Evolutionary conservation across 2,113 vertebrate genomes (phyloP), one percentile per base, ranked within the genome.

Genomic region (Sitta europaea): DNA sequence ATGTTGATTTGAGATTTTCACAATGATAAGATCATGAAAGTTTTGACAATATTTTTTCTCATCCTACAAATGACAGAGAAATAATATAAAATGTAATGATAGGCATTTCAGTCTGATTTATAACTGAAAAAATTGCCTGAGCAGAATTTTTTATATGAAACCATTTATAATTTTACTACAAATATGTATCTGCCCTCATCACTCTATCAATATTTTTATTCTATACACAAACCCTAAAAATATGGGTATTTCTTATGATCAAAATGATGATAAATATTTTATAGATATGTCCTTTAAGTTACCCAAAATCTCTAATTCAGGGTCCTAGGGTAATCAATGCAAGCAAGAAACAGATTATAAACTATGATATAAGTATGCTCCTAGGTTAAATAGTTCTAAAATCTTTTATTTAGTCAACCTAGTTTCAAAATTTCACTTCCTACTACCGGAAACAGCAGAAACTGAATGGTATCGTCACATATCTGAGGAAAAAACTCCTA

Each of bases 221-320:
- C 35, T 71, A 31, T 29, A 27, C 16, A 28, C 25, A 57, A 79
- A 66, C 23, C 0, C 5, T 53, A 24, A 80, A 65, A 48, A n/a
- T 38, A 54, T 0, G 0, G 1, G 5, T 43, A 53, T 70, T 83
- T 59, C 12, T 84, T 81, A 47, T n/a, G 2, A 50, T 54, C 38
- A 76, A 2, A 90, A 18, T 48, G 2, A 22, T n/a, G 5, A 12
- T 22, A 63, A 80, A 27, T 67, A 45, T 63, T 84, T 54, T 45
- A 72, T 28, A 29, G 1, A 8, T 57, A 43, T 38, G 8, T 1
- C 15, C 6, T 48, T 57, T 61, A 70, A 84, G 10, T 50, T n/a
- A 80, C 8, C 45, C 28, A 54, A 68, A 85, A 51, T 25, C 12
- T 19, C 5, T n/a, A 7, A 45, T 48, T 88, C 40, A 73, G 74